Base-by-base conservation (phyloP, 2,888 invertebrate genomes). In the Dicranocentrus wangi region DNA sequence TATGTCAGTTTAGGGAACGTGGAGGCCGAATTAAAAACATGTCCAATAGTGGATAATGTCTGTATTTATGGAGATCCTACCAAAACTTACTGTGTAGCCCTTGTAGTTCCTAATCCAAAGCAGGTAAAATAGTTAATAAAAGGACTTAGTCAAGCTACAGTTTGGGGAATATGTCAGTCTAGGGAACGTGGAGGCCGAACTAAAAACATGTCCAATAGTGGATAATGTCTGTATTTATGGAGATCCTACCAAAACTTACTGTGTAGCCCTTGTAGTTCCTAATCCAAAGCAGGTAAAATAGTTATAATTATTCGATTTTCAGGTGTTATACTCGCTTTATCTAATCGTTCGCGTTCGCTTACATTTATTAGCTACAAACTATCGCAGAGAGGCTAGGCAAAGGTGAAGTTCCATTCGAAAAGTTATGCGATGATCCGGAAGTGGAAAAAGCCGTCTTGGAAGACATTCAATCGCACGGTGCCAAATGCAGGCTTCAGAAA, bases 151-250 rank as follows among this genome's bases (percentile, higher is more conserved):
- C 47, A 99, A 99, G 89, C 91, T 99, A 70, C 97, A 99, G 89
- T 94, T 96, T 28, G 99, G 99, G 84, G 99, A 99, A 90, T 99
- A 99, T 89, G 96, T 99, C 23, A 98, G 98, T 0, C 91, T 99
- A 65, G 98, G 97, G 83, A 98, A 97, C 90, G 97, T 98, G 47
- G 99, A 99, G 89, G 93, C 98, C 0, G 95, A 95, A 88, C 90
- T 99, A 87, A 97, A 98, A 89, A 97, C 98, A 10, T 96, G 95
- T 87, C 94, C 97, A 8, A 90, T 97, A 39, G 94, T 99, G 68
- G 99, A 99, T 89, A 99, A 99, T 90, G 94, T 99, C 88, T 99
- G 99, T 89, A 95, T 99, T 66, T 97, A 97, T 89, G 99, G 97
- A 15, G 97, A 98, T 90, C 92, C 95, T 51, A 91, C 92, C 79